phyloP scores from a whole-genome alignment of 92 coral and sea anemone species.

The Porites cylindrica region DNA sequence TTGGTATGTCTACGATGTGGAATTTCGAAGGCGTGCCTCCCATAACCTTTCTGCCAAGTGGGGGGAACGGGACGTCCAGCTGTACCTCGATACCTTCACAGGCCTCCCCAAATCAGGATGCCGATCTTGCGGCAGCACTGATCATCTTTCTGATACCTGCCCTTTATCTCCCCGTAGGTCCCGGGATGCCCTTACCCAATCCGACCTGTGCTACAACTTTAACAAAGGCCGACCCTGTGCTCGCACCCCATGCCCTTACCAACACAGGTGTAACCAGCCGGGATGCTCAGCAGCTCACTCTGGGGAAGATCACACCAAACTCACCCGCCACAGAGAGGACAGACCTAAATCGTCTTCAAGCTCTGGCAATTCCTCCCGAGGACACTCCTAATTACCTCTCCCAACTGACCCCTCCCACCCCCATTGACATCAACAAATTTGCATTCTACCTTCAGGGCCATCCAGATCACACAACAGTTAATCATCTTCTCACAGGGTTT shows the following conservation, averaged over 20 bases:
- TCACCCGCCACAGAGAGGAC: slow-evolving; percentile 1
- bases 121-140: neutral
- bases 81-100: slow-evolving; percentile 11
- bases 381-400: neutral
- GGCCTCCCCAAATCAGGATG: slow-evolving; percentile 23
- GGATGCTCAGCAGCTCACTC: slow-evolving; percentile 8
- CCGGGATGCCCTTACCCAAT: neutral
- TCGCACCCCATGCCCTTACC: slow-evolving; percentile 13
- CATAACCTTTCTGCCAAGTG: slow-evolving; percentile 4
- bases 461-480: too few relatives aligned
- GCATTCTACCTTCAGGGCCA: too few relatives aligned
- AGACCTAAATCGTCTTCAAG: neutral
- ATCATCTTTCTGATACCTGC: neutral
- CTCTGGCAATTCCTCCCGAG: neutral
- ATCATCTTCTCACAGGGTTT: too few relatives aligned
- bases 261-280: slow-evolving; percentile 14
- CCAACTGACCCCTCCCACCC: neutral
- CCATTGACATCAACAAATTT: too few relatives aligned
- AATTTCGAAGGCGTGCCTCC: too few relatives aligned
- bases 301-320: neutral
- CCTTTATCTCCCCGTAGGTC: neutral
- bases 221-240: slow-evolving; percentile 4
- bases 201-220: neutral
- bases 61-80: slow-evolving; percentile 32
- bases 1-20: slow-evolving; percentile 3